Base-by-base conservation (phyloP, 2,888 invertebrate genomes). In the Herminia tarsipennalis region DNA sequence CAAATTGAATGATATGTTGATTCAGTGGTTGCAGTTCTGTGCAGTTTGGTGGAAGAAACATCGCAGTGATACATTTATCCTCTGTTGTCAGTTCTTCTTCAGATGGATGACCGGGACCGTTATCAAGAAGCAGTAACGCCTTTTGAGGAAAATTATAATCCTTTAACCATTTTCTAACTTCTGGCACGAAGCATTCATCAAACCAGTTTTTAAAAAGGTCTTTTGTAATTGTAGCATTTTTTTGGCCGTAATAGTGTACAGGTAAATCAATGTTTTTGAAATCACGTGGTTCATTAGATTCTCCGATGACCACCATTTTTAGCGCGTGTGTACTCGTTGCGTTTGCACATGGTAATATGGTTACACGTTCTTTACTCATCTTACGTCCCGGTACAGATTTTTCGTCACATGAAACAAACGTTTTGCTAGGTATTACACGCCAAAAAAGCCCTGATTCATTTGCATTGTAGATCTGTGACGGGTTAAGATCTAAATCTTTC, bases 41-140 rank as follows among this genome's bases (percentile, higher is more conserved):
- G 62, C 59, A 61, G 13, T 66, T 66, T 68, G 42, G 42, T n/a
- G 27, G 42, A 13, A 42, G 16, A 10, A 29, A 35, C 34, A 35
- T 20, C 16, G 22, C 29, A 28, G 28, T 14, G 17, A 41, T 29
- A 16, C 12, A 10, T 16, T 13, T 13, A 25, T 32, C 40, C 41
- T 59, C 56, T 29, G 68, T 63, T 49, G 57, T 60, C 42, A 74
- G 59, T 59, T 72, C 51, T 36, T 57, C 52, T 53, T 49, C 59
- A 43, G 45, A 44, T 38, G 61, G 66, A 60, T 66, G 66, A 37
- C 60, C 41, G 16, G 34, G 41, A 20, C 33, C 34, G 12, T 35
- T 70, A 57, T 70, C 62, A 39, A 69, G 57, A 40, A 70, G 51
- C 40, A 73, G 40, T 29, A 70, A 61, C 24, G 69, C 69, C 51